phyloP scores from a whole-genome alignment of 2,888 invertebrate species.

The Sarcophaga caerulescens region DNA sequence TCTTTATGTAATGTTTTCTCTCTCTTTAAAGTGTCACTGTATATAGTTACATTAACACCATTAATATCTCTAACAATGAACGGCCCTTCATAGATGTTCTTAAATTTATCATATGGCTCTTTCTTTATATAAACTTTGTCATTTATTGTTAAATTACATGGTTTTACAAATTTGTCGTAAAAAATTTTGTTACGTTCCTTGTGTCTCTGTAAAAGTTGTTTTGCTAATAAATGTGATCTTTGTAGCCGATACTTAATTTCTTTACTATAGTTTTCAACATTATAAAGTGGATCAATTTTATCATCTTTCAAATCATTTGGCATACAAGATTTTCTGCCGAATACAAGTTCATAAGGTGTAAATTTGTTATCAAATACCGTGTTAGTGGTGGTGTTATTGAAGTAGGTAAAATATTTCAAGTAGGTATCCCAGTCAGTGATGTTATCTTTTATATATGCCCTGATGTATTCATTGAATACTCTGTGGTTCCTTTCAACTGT shows the following conservation, averaged over 20 bases:
- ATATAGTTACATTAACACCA: too few relatives aligned
- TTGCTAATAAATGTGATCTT: conserved; percentile 20
- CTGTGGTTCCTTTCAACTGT: conserved; percentile 39
- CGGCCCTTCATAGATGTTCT: too few relatives aligned
- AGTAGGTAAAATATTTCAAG: conserved; percentile 32
- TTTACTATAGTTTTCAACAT: conserved; percentile 6
- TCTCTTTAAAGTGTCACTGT: too few relatives aligned
- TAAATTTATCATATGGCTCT: conserved; percentile 26
- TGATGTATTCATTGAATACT: conserved; percentile 41
- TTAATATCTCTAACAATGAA: too few relatives aligned
- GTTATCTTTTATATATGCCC: conserved; percentile 20
- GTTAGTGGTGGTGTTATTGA: conserved; percentile 31
- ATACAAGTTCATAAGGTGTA: conserved; percentile 37
- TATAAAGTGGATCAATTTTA: conserved; percentile 24
- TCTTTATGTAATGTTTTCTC: too few relatives aligned
- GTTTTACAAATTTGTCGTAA: conserved; percentile 21
- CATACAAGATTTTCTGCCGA: conserved; percentile 4
- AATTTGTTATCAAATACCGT: conserved; percentile 38
- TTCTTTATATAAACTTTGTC: conserved; percentile 25
- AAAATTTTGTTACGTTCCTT: conserved; percentile 13
- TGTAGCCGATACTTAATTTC: conserved; percentile 32
- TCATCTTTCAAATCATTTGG: not conserved
- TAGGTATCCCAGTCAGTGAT: conserved; percentile 36
- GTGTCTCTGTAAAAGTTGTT: conserved; percentile 22
- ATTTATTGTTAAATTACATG: too few relatives aligned